These are phyloP conservation scores for Callorhinus ursinus DNA, from an alignment of 2,113 vertebrate genomes.

Conservation along the genomic window DNA sequence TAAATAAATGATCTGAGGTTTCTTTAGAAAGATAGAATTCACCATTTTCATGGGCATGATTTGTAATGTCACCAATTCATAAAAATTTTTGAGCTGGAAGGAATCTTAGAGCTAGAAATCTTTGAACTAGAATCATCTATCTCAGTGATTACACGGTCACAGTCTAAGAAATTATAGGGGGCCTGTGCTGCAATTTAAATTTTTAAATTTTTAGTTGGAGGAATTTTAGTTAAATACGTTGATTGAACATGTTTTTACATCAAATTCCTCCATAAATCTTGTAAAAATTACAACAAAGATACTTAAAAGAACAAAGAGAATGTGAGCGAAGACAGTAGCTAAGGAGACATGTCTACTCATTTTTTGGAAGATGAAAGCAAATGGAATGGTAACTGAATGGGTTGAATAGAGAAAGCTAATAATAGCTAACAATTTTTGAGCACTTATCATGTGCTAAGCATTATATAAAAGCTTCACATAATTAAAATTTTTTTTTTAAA, in stretches of 20 bases:
- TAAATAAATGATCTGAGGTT: constrained; percentile 17
- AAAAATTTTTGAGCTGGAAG: not conserved
- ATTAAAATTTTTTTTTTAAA: no score
- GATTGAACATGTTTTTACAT: not conserved
- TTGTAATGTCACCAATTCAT: constrained; percentile 23
- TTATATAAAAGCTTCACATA: not conserved
- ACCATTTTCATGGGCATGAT: not conserved
- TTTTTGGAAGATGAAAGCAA: not conserved
- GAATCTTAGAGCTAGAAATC: not conserved
- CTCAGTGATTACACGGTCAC: not conserved
- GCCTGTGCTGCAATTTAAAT: not conserved
- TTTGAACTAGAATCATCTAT: not conserved
- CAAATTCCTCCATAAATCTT: not conserved
- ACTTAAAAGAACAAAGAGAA: constrained; percentile 32
- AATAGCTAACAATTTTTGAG: not conserved
- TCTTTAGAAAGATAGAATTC: constrained; percentile 24
- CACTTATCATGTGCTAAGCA: not conserved
- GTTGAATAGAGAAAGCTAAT: not conserved
- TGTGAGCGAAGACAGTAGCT: not conserved
- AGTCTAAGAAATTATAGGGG: not conserved
- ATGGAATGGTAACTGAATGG: not conserved
- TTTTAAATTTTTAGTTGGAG: constrained; percentile 25
- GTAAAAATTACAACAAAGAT: not conserved
- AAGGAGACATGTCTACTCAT: not conserved
- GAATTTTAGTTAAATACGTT: constrained; percentile 14